Evolutionary conservation across 2,797 vertebrate genomes (phyloP).

Genomic region (Echeneis naucrates): DNA sequence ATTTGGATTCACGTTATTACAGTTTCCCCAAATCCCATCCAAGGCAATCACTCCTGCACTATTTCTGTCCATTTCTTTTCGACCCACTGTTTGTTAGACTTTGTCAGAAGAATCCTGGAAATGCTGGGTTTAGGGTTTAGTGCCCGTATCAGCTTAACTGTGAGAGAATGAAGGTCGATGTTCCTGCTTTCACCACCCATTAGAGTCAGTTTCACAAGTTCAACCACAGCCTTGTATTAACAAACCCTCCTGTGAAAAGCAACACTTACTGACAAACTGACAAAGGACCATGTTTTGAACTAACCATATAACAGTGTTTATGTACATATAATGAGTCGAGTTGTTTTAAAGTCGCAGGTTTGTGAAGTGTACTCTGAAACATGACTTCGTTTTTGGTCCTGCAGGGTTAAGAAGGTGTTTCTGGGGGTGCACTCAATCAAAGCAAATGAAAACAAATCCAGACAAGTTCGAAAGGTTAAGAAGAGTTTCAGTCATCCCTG

Average conservation of each 20-base stretch:
- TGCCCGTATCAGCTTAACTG: too few species aligned
- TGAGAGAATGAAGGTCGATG: background rate
- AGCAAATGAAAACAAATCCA: constrained; percentile 4
- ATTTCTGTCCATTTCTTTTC: too few species aligned
- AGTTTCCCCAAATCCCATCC: too few species aligned
- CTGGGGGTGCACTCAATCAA: constrained; percentile 75
- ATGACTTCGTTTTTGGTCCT: background rate
- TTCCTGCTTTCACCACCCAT: background rate
- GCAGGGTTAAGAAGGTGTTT: constrained; percentile 47
- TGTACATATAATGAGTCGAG: background rate
- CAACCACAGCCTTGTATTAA: background rate
- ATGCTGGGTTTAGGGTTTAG: too few species aligned
- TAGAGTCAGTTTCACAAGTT: background rate
- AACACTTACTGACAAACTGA: too few species aligned
- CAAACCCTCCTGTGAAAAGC: too few species aligned
- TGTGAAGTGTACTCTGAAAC: background rate
- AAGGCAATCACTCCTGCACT: too few species aligned
- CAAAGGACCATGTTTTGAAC: too few species aligned
- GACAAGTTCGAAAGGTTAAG: constrained; percentile 47
- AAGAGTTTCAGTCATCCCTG: constrained; percentile 36
- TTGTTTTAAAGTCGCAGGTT: background rate
- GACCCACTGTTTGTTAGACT: too few species aligned
- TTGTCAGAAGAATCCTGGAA: too few species aligned
- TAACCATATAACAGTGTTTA: background rate
- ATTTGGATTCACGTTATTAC: too few species aligned